Conservation (phyloP, 2,113 vertebrate species). For the Sporophila hypoxantha region DNA sequence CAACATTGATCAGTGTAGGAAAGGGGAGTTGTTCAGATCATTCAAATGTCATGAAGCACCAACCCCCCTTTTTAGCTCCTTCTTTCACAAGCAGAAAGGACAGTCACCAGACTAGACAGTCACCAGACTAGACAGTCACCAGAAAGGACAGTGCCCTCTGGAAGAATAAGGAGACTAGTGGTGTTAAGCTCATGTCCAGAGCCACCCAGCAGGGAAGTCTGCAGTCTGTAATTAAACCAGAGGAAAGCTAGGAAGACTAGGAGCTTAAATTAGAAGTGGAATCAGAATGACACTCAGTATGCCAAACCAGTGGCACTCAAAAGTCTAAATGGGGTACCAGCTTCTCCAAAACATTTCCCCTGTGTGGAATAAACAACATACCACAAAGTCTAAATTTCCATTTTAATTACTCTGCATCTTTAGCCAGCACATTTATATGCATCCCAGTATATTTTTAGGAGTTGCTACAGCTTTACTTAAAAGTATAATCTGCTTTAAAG, state of each 20-base stretch:
- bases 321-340: background rate
- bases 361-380: background rate
- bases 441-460: background rate
- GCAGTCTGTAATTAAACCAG: background rate
- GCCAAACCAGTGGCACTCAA: background rate
- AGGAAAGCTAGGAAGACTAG: background rate
- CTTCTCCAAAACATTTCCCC: background rate
- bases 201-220: background rate
- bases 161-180: background rate
- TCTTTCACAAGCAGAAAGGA: background rate
- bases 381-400: slow-evolving; percentile 1
- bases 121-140: background rate
- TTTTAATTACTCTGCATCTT: slow-evolving; percentile 8
- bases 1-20: background rate
- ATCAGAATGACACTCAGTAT: background rate
- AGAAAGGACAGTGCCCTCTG: background rate
- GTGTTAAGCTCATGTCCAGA: background rate
- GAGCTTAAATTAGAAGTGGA: background rate
- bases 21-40: background rate
- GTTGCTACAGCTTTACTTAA: background rate
- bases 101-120: background rate
- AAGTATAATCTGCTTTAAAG: background rate
- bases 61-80: background rate
- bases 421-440: background rate
- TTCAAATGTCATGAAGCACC: background rate